Percentiles rank a stretch among this genome's conserved stretches.
Conservation (phyloP, 1,140 invertebrate genomes). For the Araneus ventricosus region DNA sequence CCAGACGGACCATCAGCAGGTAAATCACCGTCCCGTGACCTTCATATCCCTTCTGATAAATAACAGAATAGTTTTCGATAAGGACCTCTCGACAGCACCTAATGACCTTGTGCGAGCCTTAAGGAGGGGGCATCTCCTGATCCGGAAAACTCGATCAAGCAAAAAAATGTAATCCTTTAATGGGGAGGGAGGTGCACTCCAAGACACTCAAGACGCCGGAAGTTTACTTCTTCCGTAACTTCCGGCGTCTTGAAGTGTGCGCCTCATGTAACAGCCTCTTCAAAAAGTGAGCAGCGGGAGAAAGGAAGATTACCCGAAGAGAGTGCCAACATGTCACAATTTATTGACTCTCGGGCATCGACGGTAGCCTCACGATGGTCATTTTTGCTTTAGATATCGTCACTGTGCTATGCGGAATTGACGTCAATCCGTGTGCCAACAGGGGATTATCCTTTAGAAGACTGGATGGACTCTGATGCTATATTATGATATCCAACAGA, state of each 20-base stretch:
- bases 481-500: no score
- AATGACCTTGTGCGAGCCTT: constrained; percentile 66
- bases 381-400: no score
- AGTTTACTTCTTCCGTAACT: constrained; percentile 61
- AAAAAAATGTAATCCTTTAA: constrained; percentile 74
- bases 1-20: background rate
- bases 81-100: constrained; percentile 32
- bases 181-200: constrained; percentile 37
- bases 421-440: no score
- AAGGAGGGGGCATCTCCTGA: constrained; percentile 39
- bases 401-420: no score
- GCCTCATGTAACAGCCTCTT: background rate
- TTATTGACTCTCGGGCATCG: background rate
- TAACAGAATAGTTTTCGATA: constrained; percentile 23
- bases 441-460: no score
- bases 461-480: no score
- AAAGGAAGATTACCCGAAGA: no score
- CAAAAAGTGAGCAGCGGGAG: constrained; percentile 56
- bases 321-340: constrained; percentile 13
- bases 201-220: constrained; percentile 44
- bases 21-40: background rate
- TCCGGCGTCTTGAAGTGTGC: constrained; percentile 53
- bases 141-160: constrained; percentile 72
- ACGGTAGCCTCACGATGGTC: no score
- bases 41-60: background rate